Evolutionary conservation across 1,140 invertebrate genomes (phyloP), one percentile per base, ranked within the genome.

Genomic region (Drosophila leontia): DNA sequence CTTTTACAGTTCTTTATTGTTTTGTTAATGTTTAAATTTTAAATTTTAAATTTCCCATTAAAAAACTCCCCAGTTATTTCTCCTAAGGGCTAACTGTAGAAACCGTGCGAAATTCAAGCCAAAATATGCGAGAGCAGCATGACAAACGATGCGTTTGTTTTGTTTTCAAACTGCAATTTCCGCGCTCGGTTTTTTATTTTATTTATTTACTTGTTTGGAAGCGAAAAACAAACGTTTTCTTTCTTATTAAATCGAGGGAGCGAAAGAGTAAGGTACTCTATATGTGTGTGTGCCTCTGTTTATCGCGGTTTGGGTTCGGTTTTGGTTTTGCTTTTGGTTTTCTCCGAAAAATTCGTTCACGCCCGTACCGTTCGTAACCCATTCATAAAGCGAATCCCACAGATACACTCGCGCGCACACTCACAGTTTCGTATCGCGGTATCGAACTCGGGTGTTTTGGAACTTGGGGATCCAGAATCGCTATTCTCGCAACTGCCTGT

Each of bases 121-220:
- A 41, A 62, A 68, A 82, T 63, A 70, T 39, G 42, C 51, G 53
- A 48, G 71, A 69, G 41, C 53, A 26, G 35, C 53, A 39, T 72
- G 74, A 87, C 84, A 87, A 88, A 75, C 77, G 84, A 80, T 71
- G 77, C 80, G 84, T 88, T 90, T 87, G 84, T 87, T 83, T 83
- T 83, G 57, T 70, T 84, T 78, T 58, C 71, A 80, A 80, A 78
- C 60, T 87, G 80, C 80, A 88, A 87, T 87, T 88, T 87, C 77
- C 84, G 80, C 60, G 74, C 77, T 88, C 41, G 59, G 41, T 62
- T 80, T 48, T 61, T 68, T 58, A 58, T 47, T 76, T 81, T 78
- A 67, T 76, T 44, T 56, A 56, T 56, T 53, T 63, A 63, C 62
- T 68, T 59, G 64, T 62, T 71, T 48, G 68, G 53, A 39, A 56